Evolutionary conservation across 2,888 invertebrate genomes (phyloP), one percentile per base, ranked within the genome.

Genomic region (Perizoma affinitatum): DNA sequence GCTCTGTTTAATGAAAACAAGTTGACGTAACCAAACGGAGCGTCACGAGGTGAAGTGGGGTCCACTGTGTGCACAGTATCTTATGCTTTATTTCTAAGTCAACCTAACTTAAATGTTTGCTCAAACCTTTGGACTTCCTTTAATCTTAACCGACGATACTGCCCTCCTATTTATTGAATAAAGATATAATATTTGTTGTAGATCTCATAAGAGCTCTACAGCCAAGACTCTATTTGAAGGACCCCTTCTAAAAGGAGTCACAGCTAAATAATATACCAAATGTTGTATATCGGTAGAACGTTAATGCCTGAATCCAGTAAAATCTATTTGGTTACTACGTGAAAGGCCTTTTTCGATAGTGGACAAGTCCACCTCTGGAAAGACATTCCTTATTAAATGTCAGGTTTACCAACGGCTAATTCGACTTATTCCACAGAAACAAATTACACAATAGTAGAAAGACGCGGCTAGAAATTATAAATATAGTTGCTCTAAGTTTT

Each of bases 31-130:
- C 87, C 83, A 84, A 88, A 86, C 83, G 84, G 80, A 82, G 84
- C 84, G 79, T 84, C 78, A 80, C 77, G 22, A 80, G 79, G 75
- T 89, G 80, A 86, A 90, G 89, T 86, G 80, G 84, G 87, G 87
- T 83, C 75, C 68, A 68, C 63, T 79, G 77, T 90, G 85, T 89
- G 82, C 87, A 76, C 74, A 89, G 85, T 87, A 87, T 86, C 88
- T 89, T 84, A 88, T 87, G 85, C 87, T 90, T 91, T 90, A 90
- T 90, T 89, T 90, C 88, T 87, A 88, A 88, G 87, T 85, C 87
- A 86, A 87, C 82, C 80, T 81, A 78, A 74, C 79, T 79, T 81
- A 79, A 76, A 82, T 90, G 84, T 90, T 91, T 91, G 86, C 86
- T 82, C 83, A 89, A 88, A 88, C 88, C 86, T 88, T 79, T 88